phyloP scores from a whole-genome alignment of 2,797 vertebrate genomes.

The Chelon labrosus region DNA sequence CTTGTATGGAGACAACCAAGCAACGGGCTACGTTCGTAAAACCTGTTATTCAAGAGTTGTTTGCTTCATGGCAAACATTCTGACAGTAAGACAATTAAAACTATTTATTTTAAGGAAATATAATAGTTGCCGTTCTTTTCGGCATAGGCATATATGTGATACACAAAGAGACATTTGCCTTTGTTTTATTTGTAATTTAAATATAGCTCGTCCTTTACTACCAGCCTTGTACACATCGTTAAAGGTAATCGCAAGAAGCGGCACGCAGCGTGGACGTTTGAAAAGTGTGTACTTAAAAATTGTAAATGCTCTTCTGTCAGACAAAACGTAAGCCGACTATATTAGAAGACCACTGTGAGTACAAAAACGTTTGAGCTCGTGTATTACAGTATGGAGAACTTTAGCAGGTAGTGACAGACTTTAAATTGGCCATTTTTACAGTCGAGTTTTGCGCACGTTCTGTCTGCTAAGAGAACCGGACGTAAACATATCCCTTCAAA shows the following conservation, averaged over 20 bases:
- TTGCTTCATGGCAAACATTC: slow-evolving; percentile 20
- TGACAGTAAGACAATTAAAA: background rate
- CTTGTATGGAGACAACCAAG: slow-evolving; percentile 28
- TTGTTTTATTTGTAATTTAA: slow-evolving; percentile 30
- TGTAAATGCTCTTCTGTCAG: background rate
- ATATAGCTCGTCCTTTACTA: background rate
- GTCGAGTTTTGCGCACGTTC: slow-evolving; percentile 20
- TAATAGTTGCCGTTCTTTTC: slow-evolving; percentile 3
- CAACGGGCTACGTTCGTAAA: slow-evolving; percentile 38
- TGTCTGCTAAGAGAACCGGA: slow-evolving; percentile 19
- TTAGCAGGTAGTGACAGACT: background rate
- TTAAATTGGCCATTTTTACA: slow-evolving; percentile 34
- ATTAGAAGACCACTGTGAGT: background rate
- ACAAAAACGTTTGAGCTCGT: background rate
- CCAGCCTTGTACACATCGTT: background rate
- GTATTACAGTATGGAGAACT: background rate
- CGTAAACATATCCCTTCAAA: slow-evolving; percentile 4
- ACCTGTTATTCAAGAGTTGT: slow-evolving; percentile 35
- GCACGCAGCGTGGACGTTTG: background rate
- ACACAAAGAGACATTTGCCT: background rate
- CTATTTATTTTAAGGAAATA: background rate
- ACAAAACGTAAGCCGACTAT: slow-evolving; percentile 25
- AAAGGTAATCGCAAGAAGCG: slow-evolving; percentile 4
- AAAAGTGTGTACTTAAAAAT: slow-evolving; percentile 16
- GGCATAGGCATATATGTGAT: slow-evolving; percentile 36